Evolutionary conservation across 2,113 vertebrate genomes (phyloP).

Genomic region (Gnathonemus longibarbis): DNA sequence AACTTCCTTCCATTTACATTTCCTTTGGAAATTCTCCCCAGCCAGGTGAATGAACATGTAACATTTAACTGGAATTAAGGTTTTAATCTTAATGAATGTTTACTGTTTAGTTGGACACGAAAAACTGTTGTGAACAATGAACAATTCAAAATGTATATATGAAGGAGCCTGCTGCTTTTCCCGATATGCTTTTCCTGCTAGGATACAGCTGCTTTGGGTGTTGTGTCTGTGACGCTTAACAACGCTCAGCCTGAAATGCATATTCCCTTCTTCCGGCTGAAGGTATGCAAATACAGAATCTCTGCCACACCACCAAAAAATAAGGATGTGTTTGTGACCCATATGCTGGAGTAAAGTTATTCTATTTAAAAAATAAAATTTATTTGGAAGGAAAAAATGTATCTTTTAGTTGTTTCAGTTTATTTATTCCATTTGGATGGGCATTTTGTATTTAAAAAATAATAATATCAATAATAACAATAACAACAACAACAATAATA

Average conservation of each 20-base stretch:
- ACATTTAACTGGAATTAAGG: neutral
- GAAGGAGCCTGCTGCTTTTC: neutral
- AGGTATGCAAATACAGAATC: conserved; percentile 54
- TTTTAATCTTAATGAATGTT: neutral
- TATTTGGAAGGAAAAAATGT: neutral
- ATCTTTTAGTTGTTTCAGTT: neutral
- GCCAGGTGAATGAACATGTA: conserved; percentile 61
- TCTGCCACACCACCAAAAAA: neutral
- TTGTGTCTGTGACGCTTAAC: conserved; percentile 52
- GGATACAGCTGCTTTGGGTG: conserved; percentile 57
- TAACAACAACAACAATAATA: neutral
- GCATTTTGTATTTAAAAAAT: neutral
- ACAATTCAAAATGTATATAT: neutral
- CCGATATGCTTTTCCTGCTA: conserved; percentile 43
- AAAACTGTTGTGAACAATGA: neutral
- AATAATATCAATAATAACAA: neutral
- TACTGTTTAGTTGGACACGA: neutral
- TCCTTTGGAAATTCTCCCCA: conserved; percentile 40
- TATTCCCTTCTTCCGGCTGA: conserved; percentile 66
- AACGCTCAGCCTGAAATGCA: conserved; percentile 53
- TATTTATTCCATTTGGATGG: neutral
- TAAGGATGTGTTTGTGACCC: neutral
- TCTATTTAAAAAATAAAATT: neutral
- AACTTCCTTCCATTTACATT: conserved; percentile 60
- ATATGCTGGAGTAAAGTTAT: neutral